Percentiles rank a stretch among this genome's conserved stretches.
These are phyloP conservation scores for Argya squamiceps DNA, from an alignment of 2,797 vertebrate genomes.

Conservation along the genomic window DNA sequence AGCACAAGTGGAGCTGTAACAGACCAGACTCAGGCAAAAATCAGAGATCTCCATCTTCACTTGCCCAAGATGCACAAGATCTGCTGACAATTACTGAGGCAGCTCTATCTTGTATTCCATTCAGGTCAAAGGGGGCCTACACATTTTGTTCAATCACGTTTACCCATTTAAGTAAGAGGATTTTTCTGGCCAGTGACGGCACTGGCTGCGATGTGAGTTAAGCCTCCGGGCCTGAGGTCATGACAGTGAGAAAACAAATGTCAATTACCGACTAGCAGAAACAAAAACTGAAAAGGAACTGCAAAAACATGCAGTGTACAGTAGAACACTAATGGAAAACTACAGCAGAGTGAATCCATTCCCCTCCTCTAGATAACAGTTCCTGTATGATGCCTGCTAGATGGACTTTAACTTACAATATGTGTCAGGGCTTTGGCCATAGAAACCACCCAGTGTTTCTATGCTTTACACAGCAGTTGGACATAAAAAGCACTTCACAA, in stretches of 20 bases:
- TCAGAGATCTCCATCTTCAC: not conserved
- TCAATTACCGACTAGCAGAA: conserved; percentile 12
- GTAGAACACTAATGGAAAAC: not conserved
- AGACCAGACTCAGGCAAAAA: not conserved
- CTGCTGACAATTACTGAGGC: not conserved
- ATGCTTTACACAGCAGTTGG: not conserved
- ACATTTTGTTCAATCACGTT: not conserved
- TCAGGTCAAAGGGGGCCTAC: not conserved
- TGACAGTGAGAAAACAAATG: not conserved
- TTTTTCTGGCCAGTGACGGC: not conserved
- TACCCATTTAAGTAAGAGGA: not conserved
- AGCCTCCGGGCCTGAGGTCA: not conserved
- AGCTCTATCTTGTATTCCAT: not conserved
- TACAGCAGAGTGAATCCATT: not conserved
- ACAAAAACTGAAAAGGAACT: not conserved
- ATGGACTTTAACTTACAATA: not conserved
- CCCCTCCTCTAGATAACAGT: not conserved
- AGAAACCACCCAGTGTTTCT: not conserved
- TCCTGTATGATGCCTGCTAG: not conserved
- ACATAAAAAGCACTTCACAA: not conserved
- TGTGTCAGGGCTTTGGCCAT: not conserved
- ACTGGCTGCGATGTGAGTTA: not conserved
- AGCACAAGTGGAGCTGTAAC: not conserved
- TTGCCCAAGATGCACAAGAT: not conserved
- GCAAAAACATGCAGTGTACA: not conserved